phyloP scores from a whole-genome alignment of 2,797 vertebrate species.

The Pangasius macronema region DNA sequence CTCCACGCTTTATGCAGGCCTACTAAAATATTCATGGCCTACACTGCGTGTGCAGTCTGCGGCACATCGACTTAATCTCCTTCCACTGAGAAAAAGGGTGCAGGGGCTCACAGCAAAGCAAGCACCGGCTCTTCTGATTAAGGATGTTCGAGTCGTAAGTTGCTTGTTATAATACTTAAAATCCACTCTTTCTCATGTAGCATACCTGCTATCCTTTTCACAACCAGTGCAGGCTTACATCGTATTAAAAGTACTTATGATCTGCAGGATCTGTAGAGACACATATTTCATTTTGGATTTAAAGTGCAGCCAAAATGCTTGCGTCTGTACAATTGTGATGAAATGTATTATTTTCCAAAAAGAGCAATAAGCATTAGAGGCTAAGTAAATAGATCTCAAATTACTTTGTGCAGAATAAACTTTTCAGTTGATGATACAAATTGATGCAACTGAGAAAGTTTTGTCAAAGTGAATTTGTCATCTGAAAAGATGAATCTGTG shows the following conservation, averaged over 20 bases:
- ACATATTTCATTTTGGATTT: constrained; percentile 12
- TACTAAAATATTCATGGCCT: constrained; percentile 71
- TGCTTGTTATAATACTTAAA: constrained; percentile 53
- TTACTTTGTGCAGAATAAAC: constrained; percentile 3
- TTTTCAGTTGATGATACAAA: not conserved
- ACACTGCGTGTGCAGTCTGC: constrained; percentile 49
- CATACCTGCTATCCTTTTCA: constrained; percentile 22
- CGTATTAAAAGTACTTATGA: not conserved
- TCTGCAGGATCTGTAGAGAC: not conserved
- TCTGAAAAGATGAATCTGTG: constrained; percentile 42
- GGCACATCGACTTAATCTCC: constrained; percentile 49
- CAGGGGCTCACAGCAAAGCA: constrained; percentile 43
- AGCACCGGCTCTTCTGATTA: constrained; percentile 41
- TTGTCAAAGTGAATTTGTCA: constrained; percentile 3
- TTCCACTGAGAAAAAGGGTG: constrained; percentile 46
- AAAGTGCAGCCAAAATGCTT: not conserved
- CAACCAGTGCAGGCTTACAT: constrained; percentile 34
- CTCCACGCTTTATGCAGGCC: constrained; percentile 60
- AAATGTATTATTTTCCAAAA: constrained; percentile 2
- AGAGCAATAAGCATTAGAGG: not conserved
- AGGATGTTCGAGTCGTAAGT: constrained; percentile 60
- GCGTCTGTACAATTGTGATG: not conserved
- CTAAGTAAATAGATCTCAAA: constrained; percentile 6
- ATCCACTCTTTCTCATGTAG: constrained; percentile 37
- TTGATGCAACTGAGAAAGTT: not conserved